Evolutionary conservation across 2,113 vertebrate genomes (phyloP).

Genomic region (Lota lota): DNA sequence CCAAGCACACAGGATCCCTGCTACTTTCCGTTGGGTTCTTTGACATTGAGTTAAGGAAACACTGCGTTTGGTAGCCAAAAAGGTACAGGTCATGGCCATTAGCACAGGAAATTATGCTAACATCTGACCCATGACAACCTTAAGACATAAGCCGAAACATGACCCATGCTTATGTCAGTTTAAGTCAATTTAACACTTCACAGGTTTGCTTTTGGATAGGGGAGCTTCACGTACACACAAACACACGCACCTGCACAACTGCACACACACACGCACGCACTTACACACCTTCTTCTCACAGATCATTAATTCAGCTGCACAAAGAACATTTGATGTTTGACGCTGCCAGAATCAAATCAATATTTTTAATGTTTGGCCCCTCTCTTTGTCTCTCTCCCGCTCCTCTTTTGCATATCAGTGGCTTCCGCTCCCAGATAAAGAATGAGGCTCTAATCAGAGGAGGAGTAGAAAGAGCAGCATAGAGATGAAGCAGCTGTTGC

Average conservation of each 20-base stretch:
- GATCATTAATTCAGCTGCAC: no score
- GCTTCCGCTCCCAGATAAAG: conserved; percentile 21
- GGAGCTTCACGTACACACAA: not conserved
- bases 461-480: conserved; percentile 15
- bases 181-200: conserved; percentile 37
- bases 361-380: not conserved
- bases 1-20: no score
- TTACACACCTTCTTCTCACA: no score
- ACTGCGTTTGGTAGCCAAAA: not conserved
- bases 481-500: conserved; percentile 38
- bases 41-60: not conserved
- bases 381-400: not conserved
- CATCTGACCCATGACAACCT: not conserved
- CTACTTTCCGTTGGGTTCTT: not conserved
- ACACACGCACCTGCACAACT: no score
- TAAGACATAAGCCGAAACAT: not conserved
- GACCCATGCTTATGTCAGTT: conserved; percentile 10
- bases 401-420: not conserved
- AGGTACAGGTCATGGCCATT: no score
- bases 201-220: conserved; percentile 25
- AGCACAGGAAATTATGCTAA: not conserved
- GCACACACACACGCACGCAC: no score
- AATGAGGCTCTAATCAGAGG: conserved; percentile 6
- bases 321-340: not conserved
- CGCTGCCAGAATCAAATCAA: not conserved